Evolutionary conservation across 2,888 invertebrate genomes (phyloP), one percentile per base, ranked within the genome.

Genomic region (Malthinus seriepunctatus): DNA sequence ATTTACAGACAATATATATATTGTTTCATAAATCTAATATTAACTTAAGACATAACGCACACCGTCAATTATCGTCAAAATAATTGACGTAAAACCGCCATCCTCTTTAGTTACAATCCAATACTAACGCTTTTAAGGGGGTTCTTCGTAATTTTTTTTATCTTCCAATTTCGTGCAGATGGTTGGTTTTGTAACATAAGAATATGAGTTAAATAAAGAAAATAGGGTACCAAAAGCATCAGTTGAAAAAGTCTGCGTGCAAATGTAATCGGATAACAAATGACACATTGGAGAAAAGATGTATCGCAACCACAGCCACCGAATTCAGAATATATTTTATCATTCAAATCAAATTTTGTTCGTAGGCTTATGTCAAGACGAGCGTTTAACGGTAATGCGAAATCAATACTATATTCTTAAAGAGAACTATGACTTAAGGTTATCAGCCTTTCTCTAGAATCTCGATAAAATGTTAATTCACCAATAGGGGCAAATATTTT

Each of bases 281-380:
- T 53, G 53, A 58, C 53, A 45, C 53, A 53, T 34, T 50, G 58
- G 50, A 53, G 49, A 58, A 51, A 37, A 46, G 53, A 58, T 58
- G 58, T 58, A 58, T 58, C 58, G 53, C 48, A 50, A 44, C 58
- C 58, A 52, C 51, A 46, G 37, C 50, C 52, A 55, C 55, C 53
- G 56, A 60, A 62, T 64, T 53, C 54, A 53, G 55, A 62, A 64
- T 63, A 63, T 66, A 67, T 67, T 65, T 64, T 68, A 65, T 67
- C 64, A 65, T 64, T 65, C 64, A 60, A 67, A 65, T 68, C 64
- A 63, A 67, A 65, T 67, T 68, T 64, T 63, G 63, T 61, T 64
- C 59, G 63, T 61, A 62, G 65, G 63, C 63, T 63, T 67, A 67
- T 64, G 63, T 60, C 62, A 59, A 60, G 65, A 64, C 58, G 63